These are phyloP conservation scores for Oscheius sp. DNA, from an alignment of 2,888 invertebrate genomes.

Conservation along the genomic window DNA sequence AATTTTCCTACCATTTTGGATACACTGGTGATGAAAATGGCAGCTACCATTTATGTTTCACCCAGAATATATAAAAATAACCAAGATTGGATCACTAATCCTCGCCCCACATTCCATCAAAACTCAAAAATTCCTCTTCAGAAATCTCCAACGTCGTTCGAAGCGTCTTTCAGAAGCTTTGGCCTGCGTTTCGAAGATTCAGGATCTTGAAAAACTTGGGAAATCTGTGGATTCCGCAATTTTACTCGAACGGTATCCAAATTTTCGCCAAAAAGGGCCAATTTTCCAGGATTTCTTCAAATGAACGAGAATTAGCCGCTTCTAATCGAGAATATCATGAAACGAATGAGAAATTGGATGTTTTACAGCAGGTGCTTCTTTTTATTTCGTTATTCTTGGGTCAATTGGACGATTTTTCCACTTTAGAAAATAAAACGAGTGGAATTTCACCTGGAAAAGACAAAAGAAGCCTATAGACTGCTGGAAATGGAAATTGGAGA, in stretches of 20 bases:
- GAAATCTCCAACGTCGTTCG: slow-evolving; percentile 14
- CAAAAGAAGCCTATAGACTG: not conserved
- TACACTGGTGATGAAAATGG: too few species aligned
- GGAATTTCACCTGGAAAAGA: slow-evolving; percentile 4
- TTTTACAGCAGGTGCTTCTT: slow-evolving; percentile 1
- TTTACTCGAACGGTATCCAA: slow-evolving; percentile 1
- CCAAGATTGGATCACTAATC: too few species aligned
- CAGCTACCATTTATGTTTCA: too few species aligned
- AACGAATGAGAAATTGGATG: slow-evolving; percentile 20
- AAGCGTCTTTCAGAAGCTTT: slow-evolving; percentile 17
- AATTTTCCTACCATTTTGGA: too few species aligned
- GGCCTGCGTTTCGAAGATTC: slow-evolving; percentile 12
- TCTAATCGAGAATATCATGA: not conserved
- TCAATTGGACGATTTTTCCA: too few species aligned
- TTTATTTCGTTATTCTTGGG: not conserved
- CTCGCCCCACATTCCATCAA: too few species aligned
- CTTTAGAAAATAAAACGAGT: slow-evolving; percentile 18
- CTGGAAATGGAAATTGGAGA: slow-evolving; percentile 16
- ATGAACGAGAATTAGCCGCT: not conserved
- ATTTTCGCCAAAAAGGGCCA: not conserved
- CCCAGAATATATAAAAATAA: too few species aligned
- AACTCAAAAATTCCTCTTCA: not conserved
- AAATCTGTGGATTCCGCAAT: slow-evolving; percentile 2
- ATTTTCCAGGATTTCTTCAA: slow-evolving; percentile 16
- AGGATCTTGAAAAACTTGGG: slow-evolving; percentile 1